Base-by-base conservation (phyloP, 1,140 invertebrate genomes). In the Magallana angulata region DNA sequence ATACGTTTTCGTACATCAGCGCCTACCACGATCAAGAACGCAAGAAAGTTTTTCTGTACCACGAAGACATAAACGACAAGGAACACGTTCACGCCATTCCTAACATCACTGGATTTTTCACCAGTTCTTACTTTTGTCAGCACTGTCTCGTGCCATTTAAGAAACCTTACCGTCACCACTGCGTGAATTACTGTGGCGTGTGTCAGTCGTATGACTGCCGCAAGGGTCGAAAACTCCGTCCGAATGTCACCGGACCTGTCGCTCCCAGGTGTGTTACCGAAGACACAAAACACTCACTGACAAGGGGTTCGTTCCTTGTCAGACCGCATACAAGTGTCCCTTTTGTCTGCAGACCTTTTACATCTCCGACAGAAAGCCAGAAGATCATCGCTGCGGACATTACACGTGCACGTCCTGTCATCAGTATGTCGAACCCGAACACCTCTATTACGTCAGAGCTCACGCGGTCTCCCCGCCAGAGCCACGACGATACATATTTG, bases 51-150 rank as follows among this genome's bases (percentile, higher is more conserved):
- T 87, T 84, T 57, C 60, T 85, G 7, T 87, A 87, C 24, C 64
- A 82, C 5, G 59, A 62, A 48, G 36, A 48, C 5, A 36, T 18
- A 60, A n/a, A 59, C 24, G 57, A 57, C 9, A 11, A 18, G 2
- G 57, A 57, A 56, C 87, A 87, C 81, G 85, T 87, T 18, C 81
- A 87, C n/a, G 68, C 62, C 14, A 87, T 85, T 71, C 57, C 56
- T 6, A 85, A 80, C n/a, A 85, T 85, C 5, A 57, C n/a, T 14
- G 87, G 64, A 7, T 84, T 89, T 84, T 89, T 87, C 48, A 82
- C 80, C 8, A 48, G 56, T 8, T 82, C 81, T 6, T 84, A 89
- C 18, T 89, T 89, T 60, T 89, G 85, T 64, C 1, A 30, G 18
- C 1, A 6, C 6, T 89, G 88, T 68, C 58, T 86, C n/a, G 81